Evolutionary conservation across 2,797 vertebrate genomes (phyloP).

Genomic region (Rhynchotus rufescens): DNA sequence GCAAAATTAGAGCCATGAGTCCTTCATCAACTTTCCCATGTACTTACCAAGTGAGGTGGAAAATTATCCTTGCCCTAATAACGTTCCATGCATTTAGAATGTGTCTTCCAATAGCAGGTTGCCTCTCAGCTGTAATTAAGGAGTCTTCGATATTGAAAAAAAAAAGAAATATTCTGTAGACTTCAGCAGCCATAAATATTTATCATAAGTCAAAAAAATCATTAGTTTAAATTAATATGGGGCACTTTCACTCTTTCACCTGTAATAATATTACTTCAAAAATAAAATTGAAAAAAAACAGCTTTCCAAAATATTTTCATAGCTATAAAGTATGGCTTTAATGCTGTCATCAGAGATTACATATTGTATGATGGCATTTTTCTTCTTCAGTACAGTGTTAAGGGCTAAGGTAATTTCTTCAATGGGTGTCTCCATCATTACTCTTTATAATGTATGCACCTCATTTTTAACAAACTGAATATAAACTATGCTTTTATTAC

Average conservation of each 20-base stretch:
- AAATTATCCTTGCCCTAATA: constrained; percentile 31
- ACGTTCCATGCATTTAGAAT: not conserved
- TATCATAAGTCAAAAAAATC: not conserved
- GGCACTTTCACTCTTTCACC: not conserved
- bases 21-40: not conserved
- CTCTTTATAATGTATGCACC: not conserved
- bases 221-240: not conserved
- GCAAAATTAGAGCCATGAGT: constrained; percentile 19
- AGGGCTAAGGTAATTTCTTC: not conserved
- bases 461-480: not conserved
- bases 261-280: not conserved
- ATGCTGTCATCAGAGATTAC: not conserved
- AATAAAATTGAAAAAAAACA: not conserved
- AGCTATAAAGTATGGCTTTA: not conserved
- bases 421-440: not conserved
- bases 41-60: constrained; percentile 2
- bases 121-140: constrained; percentile 31
- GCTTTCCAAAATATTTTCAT: not conserved
- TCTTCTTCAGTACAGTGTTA: not conserved
- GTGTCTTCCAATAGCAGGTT: not conserved
- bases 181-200: not conserved
- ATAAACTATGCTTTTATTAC: not conserved
- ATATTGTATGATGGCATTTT: not conserved
- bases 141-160: not conserved
- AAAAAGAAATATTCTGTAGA: not conserved